Conservation (phyloP, 2,797 vertebrate genomes). For the Setipinna tenuifilis region DNA sequence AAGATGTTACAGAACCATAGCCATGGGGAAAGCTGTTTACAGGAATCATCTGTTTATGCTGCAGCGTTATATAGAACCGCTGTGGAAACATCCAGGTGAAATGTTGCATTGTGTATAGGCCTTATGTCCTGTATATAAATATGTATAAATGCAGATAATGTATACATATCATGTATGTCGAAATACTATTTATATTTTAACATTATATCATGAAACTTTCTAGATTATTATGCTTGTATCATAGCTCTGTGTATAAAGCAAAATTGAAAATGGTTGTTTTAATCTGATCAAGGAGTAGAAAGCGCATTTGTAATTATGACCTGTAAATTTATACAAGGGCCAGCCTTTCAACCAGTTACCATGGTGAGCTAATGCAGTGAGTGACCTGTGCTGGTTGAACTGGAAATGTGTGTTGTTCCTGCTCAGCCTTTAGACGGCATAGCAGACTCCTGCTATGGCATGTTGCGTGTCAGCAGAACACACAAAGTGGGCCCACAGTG, state of each 20-base stretch:
- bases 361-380: background rate
- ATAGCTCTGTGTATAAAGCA: background rate
- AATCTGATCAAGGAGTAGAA: background rate
- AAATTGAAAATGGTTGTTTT: background rate
- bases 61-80: background rate
- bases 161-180: background rate
- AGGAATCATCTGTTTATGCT: background rate
- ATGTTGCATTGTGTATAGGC: background rate
- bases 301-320: background rate
- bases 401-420: too few relatives aligned
- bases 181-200: background rate
- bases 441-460: background rate
- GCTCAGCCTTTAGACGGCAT: background rate
- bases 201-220: background rate
- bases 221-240: background rate
- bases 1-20: background rate
- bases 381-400: background rate
- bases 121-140: background rate
- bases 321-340: background rate
- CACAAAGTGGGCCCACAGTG: background rate
- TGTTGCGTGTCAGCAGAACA: background rate
- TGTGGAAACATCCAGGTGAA: background rate
- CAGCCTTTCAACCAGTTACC: background rate
- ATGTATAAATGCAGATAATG: background rate
- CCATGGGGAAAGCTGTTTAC: background rate